Conservation (phyloP, 1,140 invertebrate species). For the Heterodera schachtii region DNA sequence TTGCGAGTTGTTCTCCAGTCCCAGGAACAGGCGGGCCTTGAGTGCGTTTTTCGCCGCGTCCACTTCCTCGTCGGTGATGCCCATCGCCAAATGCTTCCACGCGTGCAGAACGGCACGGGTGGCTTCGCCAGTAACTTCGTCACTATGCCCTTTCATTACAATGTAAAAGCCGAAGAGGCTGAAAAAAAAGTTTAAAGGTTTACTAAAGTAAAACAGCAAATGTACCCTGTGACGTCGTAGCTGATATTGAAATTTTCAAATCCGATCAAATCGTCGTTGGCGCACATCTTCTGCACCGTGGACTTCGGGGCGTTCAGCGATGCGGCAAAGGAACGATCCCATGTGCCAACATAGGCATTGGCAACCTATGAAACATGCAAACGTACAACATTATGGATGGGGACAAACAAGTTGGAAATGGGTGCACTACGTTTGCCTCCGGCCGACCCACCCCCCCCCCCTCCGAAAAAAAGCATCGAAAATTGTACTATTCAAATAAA, state of each 20-base stretch:
- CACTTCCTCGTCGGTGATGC: slow-evolving; percentile 49
- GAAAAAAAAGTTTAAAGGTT: background rate
- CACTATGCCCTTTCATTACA: slow-evolving; percentile 38
- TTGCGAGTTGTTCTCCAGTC: slow-evolving; percentile 41
- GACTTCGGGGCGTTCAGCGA: slow-evolving; percentile 84
- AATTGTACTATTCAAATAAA: too few relatives aligned
- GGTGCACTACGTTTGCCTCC: background rate
- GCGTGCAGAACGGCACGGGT: slow-evolving; percentile 25
- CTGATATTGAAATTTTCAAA: slow-evolving; percentile 99
- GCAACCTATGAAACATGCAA: slow-evolving; percentile 29
- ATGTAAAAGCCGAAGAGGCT: slow-evolving; percentile 48
- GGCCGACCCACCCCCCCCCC: too few relatives aligned
- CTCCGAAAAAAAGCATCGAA: too few relatives aligned
- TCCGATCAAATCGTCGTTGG: slow-evolving; percentile 73
- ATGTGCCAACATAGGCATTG: slow-evolving; percentile 68
- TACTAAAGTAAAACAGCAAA: too few relatives aligned
- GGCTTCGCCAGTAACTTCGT: background rate
- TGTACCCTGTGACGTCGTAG: slow-evolving; percentile 71
- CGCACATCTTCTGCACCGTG: slow-evolving; percentile 78
- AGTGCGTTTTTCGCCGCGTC: slow-evolving; percentile 50
- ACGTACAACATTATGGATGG: too few relatives aligned
- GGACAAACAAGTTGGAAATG: too few relatives aligned
- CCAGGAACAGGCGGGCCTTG: slow-evolving; percentile 37
- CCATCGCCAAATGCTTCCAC: slow-evolving; percentile 52
- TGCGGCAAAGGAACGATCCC: slow-evolving; percentile 81